Percentiles rank a stretch among this genome's conserved stretches.
Evolutionary conservation across 2,888 invertebrate genomes (phyloP).

Genomic region (Dryobota labecula): DNA sequence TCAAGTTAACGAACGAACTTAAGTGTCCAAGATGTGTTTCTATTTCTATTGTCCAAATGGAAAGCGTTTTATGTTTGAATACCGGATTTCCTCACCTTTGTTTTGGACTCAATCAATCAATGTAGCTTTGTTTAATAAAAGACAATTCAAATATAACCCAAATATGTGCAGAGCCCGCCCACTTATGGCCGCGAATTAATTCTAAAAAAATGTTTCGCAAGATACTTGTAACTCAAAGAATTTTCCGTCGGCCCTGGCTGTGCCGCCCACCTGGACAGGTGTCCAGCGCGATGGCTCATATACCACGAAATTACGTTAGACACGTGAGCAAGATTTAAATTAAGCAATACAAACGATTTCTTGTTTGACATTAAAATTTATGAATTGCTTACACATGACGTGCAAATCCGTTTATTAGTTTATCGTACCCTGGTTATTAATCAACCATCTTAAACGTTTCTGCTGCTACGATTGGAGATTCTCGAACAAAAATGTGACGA

Average conservation of each 20-base stretch:
- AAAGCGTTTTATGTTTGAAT: conserved; percentile 19
- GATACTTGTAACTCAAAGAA: conserved; percentile 68
- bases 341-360: conserved; percentile 54
- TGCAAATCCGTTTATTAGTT: conserved; percentile 45
- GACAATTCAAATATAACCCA: conserved; percentile 38
- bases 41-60: conserved; percentile 3
- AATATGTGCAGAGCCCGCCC: conserved; percentile 54
- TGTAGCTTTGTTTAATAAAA: conserved; percentile 27
- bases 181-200: conserved; percentile 59
- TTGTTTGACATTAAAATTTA: conserved; percentile 41
- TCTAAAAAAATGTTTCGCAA: conserved; percentile 72
- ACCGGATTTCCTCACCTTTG: conserved; percentile 14
- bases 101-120: conserved; percentile 37
- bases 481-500: conserved; percentile 69
- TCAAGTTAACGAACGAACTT: conserved; percentile 36
- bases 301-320: conserved; percentile 72
- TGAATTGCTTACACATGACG: conserved; percentile 49
- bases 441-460: conserved; percentile 45
- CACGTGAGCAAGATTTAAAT: conserved; percentile 75
- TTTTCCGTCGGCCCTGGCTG: conserved; percentile 78
- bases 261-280: conserved; percentile 87
- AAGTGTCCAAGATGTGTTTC: not conserved
- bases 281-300: conserved; percentile 78
- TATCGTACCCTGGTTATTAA: conserved; percentile 42
- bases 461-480: conserved; percentile 63